Conservation (phyloP, 1,140 invertebrate species). For the Hypothenemus hampei region DNA sequence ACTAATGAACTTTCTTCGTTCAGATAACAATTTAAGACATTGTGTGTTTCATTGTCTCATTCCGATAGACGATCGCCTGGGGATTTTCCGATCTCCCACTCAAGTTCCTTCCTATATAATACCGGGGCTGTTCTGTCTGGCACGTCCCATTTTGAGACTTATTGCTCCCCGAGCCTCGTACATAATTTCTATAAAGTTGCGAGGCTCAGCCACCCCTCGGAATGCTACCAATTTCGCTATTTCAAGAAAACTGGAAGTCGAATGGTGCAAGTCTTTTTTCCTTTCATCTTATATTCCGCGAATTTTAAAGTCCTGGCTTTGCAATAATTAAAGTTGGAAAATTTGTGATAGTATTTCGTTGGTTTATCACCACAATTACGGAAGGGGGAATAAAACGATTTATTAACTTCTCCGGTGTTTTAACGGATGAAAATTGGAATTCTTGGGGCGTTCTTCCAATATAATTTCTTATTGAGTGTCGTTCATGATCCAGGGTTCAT, state of each 20-base stretch:
- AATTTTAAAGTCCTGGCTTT: too few relatives aligned
- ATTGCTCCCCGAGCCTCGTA: conserved; percentile 47
- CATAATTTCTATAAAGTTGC: conserved; percentile 45
- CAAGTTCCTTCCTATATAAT: conserved; percentile 45
- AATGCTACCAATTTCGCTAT: background rate
- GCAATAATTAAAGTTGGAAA: too few relatives aligned
- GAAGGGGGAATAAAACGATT: too few relatives aligned
- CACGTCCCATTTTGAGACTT: conserved; percentile 43
- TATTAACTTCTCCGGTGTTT: too few relatives aligned
- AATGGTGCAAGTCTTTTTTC: background rate
- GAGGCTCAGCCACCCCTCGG: conserved; percentile 23
- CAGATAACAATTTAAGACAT: conserved; percentile 42
- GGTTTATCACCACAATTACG: too few relatives aligned
- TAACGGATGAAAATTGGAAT: too few relatives aligned
- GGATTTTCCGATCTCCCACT: conserved; percentile 34
- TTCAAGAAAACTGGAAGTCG: background rate
- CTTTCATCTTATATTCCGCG: background rate
- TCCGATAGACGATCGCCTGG: conserved; percentile 40
- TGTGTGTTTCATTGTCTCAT: conserved; percentile 43
- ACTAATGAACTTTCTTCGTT: conserved; percentile 43
- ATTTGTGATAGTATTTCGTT: too few relatives aligned
- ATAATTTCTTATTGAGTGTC: too few relatives aligned
- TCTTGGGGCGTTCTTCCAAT: too few relatives aligned
- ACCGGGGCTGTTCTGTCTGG: conserved; percentile 44
- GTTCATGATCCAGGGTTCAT: too few relatives aligned